Percentiles rank a stretch among this genome's conserved stretches.
phyloP scores from a whole-genome alignment of 2,113 vertebrate species.

The Climacteris rufus region DNA sequence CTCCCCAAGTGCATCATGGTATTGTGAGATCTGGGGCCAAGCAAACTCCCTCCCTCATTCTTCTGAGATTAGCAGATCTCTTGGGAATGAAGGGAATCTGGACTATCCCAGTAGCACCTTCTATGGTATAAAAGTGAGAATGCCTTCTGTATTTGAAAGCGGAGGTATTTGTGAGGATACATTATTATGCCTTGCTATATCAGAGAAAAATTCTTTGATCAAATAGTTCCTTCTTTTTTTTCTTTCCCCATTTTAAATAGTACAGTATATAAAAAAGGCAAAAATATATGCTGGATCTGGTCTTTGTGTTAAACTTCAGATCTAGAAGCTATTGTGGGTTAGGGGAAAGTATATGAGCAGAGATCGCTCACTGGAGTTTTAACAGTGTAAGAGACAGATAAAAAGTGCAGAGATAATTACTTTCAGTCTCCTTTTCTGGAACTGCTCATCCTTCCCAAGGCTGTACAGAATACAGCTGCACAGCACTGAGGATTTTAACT shows the following conservation, averaged over 20 bases:
- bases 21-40: background rate
- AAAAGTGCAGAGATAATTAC: background rate
- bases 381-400: background rate
- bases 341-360: background rate
- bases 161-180: slow-evolving; percentile 10
- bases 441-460: background rate
- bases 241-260: background rate
- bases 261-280: background rate
- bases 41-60: background rate
- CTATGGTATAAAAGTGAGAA: slow-evolving; percentile 9
- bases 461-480: background rate
- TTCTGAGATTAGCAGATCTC: slow-evolving; percentile 11
- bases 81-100: slow-evolving; percentile 27
- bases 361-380: background rate
- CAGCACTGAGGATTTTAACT: background rate
- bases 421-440: background rate
- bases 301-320: background rate
- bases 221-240: background rate
- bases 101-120: slow-evolving; percentile 20
- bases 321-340: background rate
- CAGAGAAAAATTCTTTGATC: slow-evolving; percentile 25
- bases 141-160: background rate
- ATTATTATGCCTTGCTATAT: background rate
- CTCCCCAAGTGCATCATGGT: background rate
- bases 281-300: background rate